Conservation (phyloP, 2,888 invertebrate species). For the Ashinkailepas kermadecensis region DNA sequence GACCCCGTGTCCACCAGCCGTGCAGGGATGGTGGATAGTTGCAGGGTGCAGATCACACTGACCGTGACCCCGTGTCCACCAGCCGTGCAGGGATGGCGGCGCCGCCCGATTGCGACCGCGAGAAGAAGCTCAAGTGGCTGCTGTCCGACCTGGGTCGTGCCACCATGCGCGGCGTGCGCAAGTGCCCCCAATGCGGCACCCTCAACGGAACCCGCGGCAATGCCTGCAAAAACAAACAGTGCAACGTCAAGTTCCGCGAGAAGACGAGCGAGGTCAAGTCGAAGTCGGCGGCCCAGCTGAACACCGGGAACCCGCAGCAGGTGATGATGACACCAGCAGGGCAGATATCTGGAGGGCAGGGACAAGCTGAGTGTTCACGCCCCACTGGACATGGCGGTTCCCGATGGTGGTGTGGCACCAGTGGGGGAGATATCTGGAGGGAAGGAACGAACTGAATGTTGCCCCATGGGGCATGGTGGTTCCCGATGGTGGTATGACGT, state of each 20-base stretch:
- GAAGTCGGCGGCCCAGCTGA: conserved; percentile 57
- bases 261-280: conserved; percentile 38
- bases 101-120: conserved; percentile 1
- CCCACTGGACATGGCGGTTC: too few species aligned
- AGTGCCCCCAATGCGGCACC: conserved; percentile 65
- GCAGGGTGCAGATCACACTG: too few species aligned
- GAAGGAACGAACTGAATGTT: not conserved
- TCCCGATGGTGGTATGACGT: too few species aligned
- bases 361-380: not conserved
- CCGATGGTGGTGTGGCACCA: not conserved
- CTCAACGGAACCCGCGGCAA: conserved; percentile 67
- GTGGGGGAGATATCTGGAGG: not conserved
- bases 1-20: too few species aligned
- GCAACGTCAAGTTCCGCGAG: conserved; percentile 54
- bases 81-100: not conserved
- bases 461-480: too few species aligned
- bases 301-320: conserved; percentile 46
- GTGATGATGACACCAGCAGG: not conserved
- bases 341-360: not conserved
- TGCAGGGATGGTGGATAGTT: too few species aligned
- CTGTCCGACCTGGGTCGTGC: conserved; percentile 55
- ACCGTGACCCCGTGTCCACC: not conserved
- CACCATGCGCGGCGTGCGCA: conserved; percentile 61
- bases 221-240: conserved; percentile 62
- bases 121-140: conserved; percentile 37